These are phyloP conservation scores for Pangasius djambal DNA, from an alignment of 2,797 vertebrate genomes.

Conservation along the genomic window DNA sequence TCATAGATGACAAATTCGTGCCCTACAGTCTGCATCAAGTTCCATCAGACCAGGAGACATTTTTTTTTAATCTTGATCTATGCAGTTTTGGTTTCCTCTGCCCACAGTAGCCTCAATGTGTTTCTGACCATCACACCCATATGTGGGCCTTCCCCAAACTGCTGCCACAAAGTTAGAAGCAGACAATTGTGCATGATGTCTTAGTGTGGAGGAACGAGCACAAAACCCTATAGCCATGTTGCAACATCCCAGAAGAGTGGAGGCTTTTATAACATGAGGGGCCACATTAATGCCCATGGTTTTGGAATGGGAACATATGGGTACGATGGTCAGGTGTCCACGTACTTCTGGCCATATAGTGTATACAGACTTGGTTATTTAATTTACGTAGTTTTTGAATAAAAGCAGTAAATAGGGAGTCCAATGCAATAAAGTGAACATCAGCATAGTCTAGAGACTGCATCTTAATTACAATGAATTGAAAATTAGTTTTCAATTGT, in stretches of 20 bases:
- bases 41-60: background rate
- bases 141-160: background rate
- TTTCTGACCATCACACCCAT: background rate
- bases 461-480: constrained; percentile 51
- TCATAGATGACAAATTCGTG: background rate
- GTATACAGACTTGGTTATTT: constrained; percentile 17
- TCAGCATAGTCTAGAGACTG: constrained; percentile 27
- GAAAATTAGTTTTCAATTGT: constrained; percentile 53
- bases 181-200: background rate
- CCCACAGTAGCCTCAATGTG: background rate
- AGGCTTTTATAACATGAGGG: background rate
- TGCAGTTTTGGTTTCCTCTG: background rate
- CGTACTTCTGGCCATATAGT: background rate
- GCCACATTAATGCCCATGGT: background rate
- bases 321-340: background rate
- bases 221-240: background rate
- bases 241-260: background rate
- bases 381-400: constrained; percentile 34
- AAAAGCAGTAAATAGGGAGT: constrained; percentile 42
- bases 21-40: background rate
- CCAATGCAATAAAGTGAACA: constrained; percentile 38
- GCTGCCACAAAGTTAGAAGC: background rate
- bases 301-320: background rate
- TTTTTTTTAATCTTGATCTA: background rate
- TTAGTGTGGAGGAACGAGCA: background rate